Percentiles rank a stretch among this genome's conserved stretches.
Conservation (phyloP, 2,113 vertebrate species). For the Ursus arctos region DNA sequence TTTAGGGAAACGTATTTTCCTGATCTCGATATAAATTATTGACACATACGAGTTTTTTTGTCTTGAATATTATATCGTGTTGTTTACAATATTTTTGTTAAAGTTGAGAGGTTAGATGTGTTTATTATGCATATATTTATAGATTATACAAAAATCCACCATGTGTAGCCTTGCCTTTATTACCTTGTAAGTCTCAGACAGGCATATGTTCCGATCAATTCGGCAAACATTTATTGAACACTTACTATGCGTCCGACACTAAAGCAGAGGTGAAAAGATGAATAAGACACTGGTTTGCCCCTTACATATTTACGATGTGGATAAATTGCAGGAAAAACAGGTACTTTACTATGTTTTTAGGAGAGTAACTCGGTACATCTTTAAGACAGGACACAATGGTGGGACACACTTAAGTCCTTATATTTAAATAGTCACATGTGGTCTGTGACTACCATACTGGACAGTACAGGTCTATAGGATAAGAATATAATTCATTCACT, state of each 20-base stretch:
- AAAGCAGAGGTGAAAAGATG: neutral
- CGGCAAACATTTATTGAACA: constrained; percentile 52
- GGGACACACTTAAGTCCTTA: neutral
- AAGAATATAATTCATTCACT: neutral
- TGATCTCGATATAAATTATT: constrained; percentile 1
- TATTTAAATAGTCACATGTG: neutral
- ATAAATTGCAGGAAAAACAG: neutral
- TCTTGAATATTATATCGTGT: constrained; percentile 49
- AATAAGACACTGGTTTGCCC: neutral
- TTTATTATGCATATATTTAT: constrained; percentile 53
- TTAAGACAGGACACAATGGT: neutral
- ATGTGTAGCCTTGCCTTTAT: neutral
- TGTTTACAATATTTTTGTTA: constrained; percentile 39
- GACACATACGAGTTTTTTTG: constrained; percentile 48
- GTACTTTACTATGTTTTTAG: neutral
- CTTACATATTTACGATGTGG: neutral
- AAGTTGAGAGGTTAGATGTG: constrained; percentile 13
- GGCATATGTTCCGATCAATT: neutral
- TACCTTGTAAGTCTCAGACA: neutral
- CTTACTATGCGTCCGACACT: constrained; percentile 8
- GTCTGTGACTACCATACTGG: neutral
- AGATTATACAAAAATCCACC: neutral
- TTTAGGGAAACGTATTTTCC: constrained; percentile 29
- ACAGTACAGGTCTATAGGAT: neutral
- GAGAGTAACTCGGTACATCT: neutral